Base-by-base conservation (phyloP, 2,113 vertebrate species). In the Etheostoma cragini region DNA sequence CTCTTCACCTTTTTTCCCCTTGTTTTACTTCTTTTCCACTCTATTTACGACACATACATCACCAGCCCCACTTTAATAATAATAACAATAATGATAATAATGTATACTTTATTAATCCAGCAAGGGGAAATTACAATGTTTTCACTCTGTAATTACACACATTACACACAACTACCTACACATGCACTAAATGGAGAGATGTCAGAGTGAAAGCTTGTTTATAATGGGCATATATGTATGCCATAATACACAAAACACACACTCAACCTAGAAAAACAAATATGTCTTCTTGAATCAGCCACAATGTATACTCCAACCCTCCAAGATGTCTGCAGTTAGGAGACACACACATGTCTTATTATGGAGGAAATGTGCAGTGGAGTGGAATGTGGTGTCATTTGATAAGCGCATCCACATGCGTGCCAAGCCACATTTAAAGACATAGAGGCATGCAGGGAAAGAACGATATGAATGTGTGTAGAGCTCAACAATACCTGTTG, bases 361-460 rank as follows among this genome's bases (percentile, higher is more conserved):
- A 83, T 67, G 76, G 50, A 77, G 73, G 63, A 82, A 82, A 76
- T 80, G 80, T 65, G 79, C 69, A 45, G 78, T 80, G 60, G 54
- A 80, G 58, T 42, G 72, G 79, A 93, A 91, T 89, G 84, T 85
- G 79, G 58, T 64, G 85, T 87, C 85, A 92, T 91, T 91, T 84
- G 83, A 91, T 89, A 82, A 86, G 81, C 33, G 21, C 74, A 17
- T 82, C 78, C 58, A 53, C 56, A n/a, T 64, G 49, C 76, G 63
- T 78, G 80, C 86, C 72, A 65, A 72, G 69, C 33, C 50, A 62
- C 75, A 78, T 65, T 83, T 61, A 77, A n/a, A 76, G 70, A 77
- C 73, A 66, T 26, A 11, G 6, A 16, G 62, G 74, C 70, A 42
- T 64, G 49, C 33, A 56, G 76, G 49, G 49, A 69, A 52, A 65